Evolutionary conservation across 2,797 vertebrate species (phyloP), one percentile per base, ranked within the genome.

Genomic region (Falco concolor): DNA sequence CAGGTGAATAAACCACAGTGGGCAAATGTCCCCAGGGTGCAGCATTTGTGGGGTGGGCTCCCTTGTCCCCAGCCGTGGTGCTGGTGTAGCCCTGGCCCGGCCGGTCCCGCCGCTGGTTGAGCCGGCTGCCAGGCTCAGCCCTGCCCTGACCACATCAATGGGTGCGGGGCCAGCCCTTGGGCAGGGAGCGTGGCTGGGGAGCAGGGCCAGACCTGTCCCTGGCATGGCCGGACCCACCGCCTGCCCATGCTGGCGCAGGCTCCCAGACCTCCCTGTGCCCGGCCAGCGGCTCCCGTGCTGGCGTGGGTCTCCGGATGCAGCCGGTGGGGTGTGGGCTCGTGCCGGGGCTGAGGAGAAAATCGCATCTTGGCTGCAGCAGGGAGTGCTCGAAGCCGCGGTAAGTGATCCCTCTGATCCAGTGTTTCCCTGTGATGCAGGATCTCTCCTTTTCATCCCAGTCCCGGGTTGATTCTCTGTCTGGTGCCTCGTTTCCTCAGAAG

Each of bases 71-170:
- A 45, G 69, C 27, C n/a, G 0, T 45, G 6, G 3, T 54, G 76
- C 25, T 68, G 81, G n/a, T 9, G 22, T 45, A 38, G 63, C 84
- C 45, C 59, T 7, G 6, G 87, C 78, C 80, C 3, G 8, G 81
- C 80, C 9, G 1, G 77, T 93, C 84, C n/a, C 74, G 8, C n/a
- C 0, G 2, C 73, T 7, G 10, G 80, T 11, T 44, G 73, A 78
- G n/a, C 80, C 0, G 0, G 76, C 52, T 76, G 75, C 80, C 2
- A 6, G 72, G 68, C 84, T 83, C 73, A 14, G 93, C 84, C 69
- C 89, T 92, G 87, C 87, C 89, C 89, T 95, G 90, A 3, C 95
- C 93, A 79, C 93, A 89, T 91, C 89, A 84, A 17, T 77, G 95
- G 40, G 12, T 0, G 0, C 6, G 4, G 54, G 59, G 85, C 93